A percentile compares a stretch with the other conserved stretches of the same genome.
Conservation (phyloP, 2,797 vertebrate species). For the Epinephelus malabaricus region DNA sequence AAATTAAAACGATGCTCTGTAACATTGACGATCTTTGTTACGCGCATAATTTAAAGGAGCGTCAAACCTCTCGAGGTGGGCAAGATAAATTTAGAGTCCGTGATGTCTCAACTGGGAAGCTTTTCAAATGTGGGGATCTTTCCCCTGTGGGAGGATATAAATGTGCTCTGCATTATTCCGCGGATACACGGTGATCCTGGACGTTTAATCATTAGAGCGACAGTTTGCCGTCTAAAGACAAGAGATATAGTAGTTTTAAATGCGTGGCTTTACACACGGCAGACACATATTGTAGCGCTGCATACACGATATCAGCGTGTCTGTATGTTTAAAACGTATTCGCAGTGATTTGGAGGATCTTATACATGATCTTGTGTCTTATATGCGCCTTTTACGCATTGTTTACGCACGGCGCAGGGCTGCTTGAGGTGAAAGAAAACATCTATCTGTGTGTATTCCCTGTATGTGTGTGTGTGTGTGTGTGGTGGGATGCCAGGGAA, state of each 20-base stretch:
- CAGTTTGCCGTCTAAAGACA: not conserved
- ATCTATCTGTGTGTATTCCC: not conserved
- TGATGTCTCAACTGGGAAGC: conserved; percentile 20
- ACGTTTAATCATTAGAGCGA: not conserved
- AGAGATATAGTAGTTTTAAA: not conserved
- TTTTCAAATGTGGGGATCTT: conserved; percentile 5
- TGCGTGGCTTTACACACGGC: not conserved
- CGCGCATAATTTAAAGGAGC: conserved; percentile 16
- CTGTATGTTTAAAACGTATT: not conserved
- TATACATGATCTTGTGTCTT: too few relatives aligned
- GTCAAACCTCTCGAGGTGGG: conserved; percentile 5
- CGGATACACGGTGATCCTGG: conserved; percentile 2
- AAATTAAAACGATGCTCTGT: not conserved
- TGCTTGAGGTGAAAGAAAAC: not conserved
- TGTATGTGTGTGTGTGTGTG: conserved; percentile 6
- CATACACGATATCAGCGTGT: not conserved
- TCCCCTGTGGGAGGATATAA: conserved; percentile 4
- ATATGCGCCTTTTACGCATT: conserved; percentile 35
- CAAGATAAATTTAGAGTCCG: conserved; percentile 26
- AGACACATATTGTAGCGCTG: not conserved
- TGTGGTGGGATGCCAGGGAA: conserved; percentile 38
- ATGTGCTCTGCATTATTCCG: conserved; percentile 16
- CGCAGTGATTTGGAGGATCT: not conserved
- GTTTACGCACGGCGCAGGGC: conserved; percentile 34
- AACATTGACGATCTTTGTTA: conserved; percentile 22